Base-by-base conservation (phyloP, 2,797 vertebrate genomes). In the Peromyscus melanophrys region DNA sequence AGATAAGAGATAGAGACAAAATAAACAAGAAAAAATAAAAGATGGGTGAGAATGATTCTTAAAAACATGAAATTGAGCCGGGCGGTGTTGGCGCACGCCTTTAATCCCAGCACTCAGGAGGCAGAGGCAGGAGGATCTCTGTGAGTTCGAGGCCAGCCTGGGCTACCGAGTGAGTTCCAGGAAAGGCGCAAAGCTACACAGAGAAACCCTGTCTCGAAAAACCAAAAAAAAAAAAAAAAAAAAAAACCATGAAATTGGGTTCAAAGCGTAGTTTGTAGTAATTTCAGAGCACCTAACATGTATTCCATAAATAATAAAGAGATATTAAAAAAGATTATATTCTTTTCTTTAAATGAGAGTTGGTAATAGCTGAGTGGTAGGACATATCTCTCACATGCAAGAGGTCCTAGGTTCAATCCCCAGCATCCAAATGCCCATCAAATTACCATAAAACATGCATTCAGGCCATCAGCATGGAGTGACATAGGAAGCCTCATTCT, bases 221-320 rank as follows among this genome's bases (percentile, higher is more conserved):
- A n/a, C n/a, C n/a, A n/a, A n/a, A n/a, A n/a, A n/a, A n/a, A n/a
- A n/a, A n/a, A n/a, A n/a, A n/a, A n/a, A n/a, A n/a, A n/a, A n/a
- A n/a, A n/a, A 67, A 40, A 57, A 14, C 7, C 52, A 55, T 43
- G 10, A 84, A 46, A 37, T 90, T 80, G 55, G 9, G 3, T 90
- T 91, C 76, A 92, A 92, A 80, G 65, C 4, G 14, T 23, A 52
- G 55, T 87, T 90, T 90, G 11, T 67, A 76, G 89, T 57, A 83
- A 13, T 80, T 61, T 86, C 63, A 69, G 59, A 63, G n/a, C 4
- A 23, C 71, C 85, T 94, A 75, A 87, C 92, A 67, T 92, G 59
- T 61, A 46, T 65, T 71, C 46, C 21, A 37, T 76, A 89, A 86
- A 89, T 93, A 75, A 69, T 76, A 83, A 89, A 57, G 27, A 73